A percentile compares a stretch with the other conserved stretches of the same genome.
Conservation (phyloP, 2,113 vertebrate genomes). For the Lepisosteus oculatus region DNA sequence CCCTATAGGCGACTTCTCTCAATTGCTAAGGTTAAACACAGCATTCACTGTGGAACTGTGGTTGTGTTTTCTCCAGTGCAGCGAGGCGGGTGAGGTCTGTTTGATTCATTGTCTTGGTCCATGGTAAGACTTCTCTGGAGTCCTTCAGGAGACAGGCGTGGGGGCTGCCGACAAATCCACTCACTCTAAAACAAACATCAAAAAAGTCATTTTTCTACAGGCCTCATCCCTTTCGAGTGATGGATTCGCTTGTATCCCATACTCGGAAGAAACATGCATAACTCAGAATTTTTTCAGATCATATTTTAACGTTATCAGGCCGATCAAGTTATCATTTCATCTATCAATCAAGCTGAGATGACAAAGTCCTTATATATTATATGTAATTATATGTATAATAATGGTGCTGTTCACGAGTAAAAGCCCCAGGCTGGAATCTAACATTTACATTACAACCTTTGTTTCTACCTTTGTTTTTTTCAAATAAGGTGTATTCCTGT, state of each 20-base stretch:
- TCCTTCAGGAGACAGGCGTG: neutral
- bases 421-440: too few species aligned
- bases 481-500: too few species aligned
- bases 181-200: neutral
- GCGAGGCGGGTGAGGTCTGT: neutral
- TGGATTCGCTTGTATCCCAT: too few species aligned
- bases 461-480: too few species aligned
- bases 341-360: neutral
- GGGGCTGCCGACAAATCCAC: neutral
- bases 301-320: neutral
- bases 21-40: slow-evolving; percentile 16
- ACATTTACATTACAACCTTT: too few species aligned
- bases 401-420: too few species aligned
- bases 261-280: too few species aligned
- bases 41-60: neutral
- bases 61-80: neutral
- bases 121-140: neutral
- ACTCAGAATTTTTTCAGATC: neutral
- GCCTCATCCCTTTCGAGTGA: too few species aligned
- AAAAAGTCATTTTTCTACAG: too few species aligned
- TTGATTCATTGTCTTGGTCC: slow-evolving; percentile 1
- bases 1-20: neutral
- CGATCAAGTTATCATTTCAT: neutral
- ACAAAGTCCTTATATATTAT: neutral
- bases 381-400: too few species aligned